phyloP scores from a whole-genome alignment of 2,797 vertebrate species.

The Pteropus rufus region DNA sequence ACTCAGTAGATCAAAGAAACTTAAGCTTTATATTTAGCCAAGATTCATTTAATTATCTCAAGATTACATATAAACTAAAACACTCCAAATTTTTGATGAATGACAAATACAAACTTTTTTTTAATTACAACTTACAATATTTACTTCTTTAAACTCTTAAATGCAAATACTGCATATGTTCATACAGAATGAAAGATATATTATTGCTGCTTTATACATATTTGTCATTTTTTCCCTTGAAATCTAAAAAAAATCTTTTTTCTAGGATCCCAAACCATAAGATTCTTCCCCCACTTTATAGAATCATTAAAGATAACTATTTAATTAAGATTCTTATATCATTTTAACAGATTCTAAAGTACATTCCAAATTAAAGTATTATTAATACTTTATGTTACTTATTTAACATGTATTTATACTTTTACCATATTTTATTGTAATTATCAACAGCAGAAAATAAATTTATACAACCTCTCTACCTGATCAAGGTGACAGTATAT shows the following conservation, averaged over 20 bases:
- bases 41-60: constrained; percentile 60
- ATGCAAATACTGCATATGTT: constrained; percentile 20
- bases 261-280: not conserved
- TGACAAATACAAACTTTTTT: constrained; percentile 20
- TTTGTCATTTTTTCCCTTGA: not conserved
- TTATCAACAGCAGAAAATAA: not conserved
- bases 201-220: not conserved
- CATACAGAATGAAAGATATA: not conserved
- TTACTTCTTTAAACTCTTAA: constrained; percentile 28
- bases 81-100: constrained; percentile 14
- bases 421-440: not conserved
- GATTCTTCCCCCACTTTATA: not conserved
- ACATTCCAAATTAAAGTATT: not conserved
- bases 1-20: constrained; percentile 37
- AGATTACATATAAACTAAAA: constrained; percentile 24
- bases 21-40: not conserved
- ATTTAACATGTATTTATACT: not conserved
- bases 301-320: not conserved
- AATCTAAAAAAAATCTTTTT: not conserved
- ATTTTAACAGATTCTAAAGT: not conserved
- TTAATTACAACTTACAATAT: constrained; percentile 1
- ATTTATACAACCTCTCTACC: not conserved
- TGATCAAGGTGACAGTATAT: not conserved
- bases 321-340: not conserved
- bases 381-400: not conserved